Evolutionary conservation across 2,797 vertebrate species (phyloP).

Genomic region (Schizopygopsis pylzovi): DNA sequence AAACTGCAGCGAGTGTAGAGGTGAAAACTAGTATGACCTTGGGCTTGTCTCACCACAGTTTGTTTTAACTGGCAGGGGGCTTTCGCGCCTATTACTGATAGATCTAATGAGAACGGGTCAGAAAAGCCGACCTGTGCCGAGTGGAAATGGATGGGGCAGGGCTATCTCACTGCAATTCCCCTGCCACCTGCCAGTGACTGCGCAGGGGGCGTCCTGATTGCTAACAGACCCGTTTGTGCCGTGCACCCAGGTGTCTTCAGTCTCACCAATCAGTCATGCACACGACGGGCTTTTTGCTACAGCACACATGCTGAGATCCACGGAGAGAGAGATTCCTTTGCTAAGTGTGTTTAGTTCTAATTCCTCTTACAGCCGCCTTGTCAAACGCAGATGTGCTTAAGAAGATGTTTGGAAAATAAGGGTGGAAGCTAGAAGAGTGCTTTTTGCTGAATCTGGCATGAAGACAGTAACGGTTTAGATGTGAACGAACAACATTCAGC

Average conservation of each 20-base stretch:
- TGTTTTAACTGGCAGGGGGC: conserved; percentile 64
- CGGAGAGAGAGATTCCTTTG: conserved; percentile 32
- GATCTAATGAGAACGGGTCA: conserved; percentile 79
- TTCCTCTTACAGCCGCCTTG: conserved; percentile 29
- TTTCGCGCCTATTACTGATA: conserved; percentile 74
- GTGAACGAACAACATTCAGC: conserved; percentile 11
- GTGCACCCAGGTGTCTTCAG: conserved; percentile 50
- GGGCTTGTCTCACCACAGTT: conserved; percentile 53
- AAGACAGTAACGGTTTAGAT: background rate
- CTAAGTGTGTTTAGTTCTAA: conserved; percentile 34
- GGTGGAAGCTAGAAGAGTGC: conserved; percentile 12
- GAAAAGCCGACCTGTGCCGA: conserved; percentile 72
- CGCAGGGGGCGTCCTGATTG: conserved; percentile 72
- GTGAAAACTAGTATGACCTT: conserved; percentile 59
- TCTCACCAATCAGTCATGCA: conserved; percentile 50
- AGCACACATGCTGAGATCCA: conserved; percentile 37
- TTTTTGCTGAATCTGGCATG: conserved; percentile 23
- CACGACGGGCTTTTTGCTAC: conserved; percentile 21
- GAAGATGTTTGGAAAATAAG: conserved; percentile 28
- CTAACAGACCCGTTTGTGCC: conserved; percentile 71
- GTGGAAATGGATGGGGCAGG: conserved; percentile 77
- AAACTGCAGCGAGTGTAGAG: conserved; percentile 57
- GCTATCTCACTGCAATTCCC: conserved; percentile 71
- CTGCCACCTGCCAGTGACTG: conserved; percentile 73
- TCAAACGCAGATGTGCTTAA: conserved; percentile 25